Percentiles rank a stretch among this genome's conserved stretches.
These are phyloP conservation scores for Chiloscyllium plagiosum DNA, from an alignment of 2,113 vertebrate species.

Conservation along the genomic window DNA sequence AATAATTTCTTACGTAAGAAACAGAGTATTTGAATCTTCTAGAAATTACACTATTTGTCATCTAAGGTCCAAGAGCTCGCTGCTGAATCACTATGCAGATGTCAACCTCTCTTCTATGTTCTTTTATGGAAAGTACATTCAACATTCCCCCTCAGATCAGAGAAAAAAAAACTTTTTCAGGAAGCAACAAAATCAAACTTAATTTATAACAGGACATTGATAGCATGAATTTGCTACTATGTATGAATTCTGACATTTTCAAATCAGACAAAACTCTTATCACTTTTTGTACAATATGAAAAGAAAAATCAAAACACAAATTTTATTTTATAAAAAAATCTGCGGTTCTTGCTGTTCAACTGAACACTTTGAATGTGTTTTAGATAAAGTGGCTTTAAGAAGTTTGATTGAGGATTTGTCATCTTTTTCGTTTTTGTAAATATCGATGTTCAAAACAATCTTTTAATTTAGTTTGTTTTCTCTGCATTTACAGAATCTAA, in stretches of 20 bases:
- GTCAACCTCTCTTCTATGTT: slow-evolving; percentile 66
- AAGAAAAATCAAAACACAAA: slow-evolving; percentile 76
- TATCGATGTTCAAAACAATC: slow-evolving; percentile 72
- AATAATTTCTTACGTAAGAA: slow-evolving; percentile 26
- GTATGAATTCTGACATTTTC: slow-evolving; percentile 69
- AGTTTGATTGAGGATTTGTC: slow-evolving; percentile 65
- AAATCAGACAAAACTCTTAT: slow-evolving; percentile 80
- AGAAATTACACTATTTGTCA: slow-evolving; percentile 5
- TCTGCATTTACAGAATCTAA: slow-evolving; percentile 31
- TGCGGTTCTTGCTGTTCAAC: slow-evolving; percentile 76
- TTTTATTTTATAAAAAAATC: slow-evolving; percentile 88
- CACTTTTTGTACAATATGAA: slow-evolving; percentile 92
- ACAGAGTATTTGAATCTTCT: slow-evolving; percentile 9
- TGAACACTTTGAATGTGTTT: slow-evolving; percentile 76
- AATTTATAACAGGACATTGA: slow-evolving; percentile 54
- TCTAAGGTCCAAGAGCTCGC: slow-evolving; percentile 52
- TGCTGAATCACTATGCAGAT: slow-evolving; percentile 83
- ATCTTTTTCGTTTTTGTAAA: slow-evolving; percentile 83
- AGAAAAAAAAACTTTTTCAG: slow-evolving; percentile 21
- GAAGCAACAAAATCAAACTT: slow-evolving; percentile 49
- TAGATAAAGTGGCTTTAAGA: slow-evolving; percentile 93
- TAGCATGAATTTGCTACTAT: slow-evolving; percentile 61
- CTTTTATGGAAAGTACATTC: slow-evolving; percentile 64
- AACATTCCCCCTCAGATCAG: slow-evolving; percentile 63
- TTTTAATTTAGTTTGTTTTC: slow-evolving; percentile 57